These are phyloP conservation scores for Malthinus flaveolus DNA, from an alignment of 2,888 invertebrate genomes.

Conservation along the genomic window DNA sequence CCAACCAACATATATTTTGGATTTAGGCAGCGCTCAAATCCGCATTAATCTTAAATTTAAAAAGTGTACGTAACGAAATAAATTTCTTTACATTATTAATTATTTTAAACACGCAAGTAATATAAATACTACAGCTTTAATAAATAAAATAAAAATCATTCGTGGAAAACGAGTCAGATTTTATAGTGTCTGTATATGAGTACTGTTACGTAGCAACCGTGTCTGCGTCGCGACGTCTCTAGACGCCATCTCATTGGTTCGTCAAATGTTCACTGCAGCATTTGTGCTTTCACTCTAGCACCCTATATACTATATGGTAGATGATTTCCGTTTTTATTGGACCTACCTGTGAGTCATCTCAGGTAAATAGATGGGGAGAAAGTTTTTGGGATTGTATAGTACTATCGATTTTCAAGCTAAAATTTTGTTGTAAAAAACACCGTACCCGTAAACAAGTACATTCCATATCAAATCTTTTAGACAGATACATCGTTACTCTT, in stretches of 20 bases:
- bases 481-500: too few species aligned
- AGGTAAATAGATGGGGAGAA: constrained; percentile 61
- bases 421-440: too few species aligned
- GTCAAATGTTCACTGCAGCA: constrained; percentile 39
- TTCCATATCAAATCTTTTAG: too few species aligned
- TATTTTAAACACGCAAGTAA: too few species aligned
- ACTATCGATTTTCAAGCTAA: constrained; percentile 20
- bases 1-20: too few species aligned
- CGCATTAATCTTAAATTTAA: too few species aligned
- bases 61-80: too few species aligned
- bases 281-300: constrained; percentile 39
- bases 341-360: constrained; percentile 48
- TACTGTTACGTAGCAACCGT: constrained; percentile 42
- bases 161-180: constrained; percentile 11
- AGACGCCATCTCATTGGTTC: constrained; percentile 49
- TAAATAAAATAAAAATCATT: neutral
- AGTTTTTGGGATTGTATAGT: constrained; percentile 24
- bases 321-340: constrained; percentile 57
- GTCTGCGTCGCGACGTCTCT: constrained; percentile 42
- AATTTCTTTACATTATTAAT: too few species aligned
- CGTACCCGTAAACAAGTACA: too few species aligned
- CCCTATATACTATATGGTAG: constrained; percentile 44
- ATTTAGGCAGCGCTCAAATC: too few species aligned
- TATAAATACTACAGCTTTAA: too few species aligned
- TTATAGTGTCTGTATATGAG: constrained; percentile 44